Percentiles rank a stretch among this genome's conserved stretches.
Evolutionary conservation across 2,888 invertebrate species (phyloP).

Genomic region (Anoplius nigerrimus): DNA sequence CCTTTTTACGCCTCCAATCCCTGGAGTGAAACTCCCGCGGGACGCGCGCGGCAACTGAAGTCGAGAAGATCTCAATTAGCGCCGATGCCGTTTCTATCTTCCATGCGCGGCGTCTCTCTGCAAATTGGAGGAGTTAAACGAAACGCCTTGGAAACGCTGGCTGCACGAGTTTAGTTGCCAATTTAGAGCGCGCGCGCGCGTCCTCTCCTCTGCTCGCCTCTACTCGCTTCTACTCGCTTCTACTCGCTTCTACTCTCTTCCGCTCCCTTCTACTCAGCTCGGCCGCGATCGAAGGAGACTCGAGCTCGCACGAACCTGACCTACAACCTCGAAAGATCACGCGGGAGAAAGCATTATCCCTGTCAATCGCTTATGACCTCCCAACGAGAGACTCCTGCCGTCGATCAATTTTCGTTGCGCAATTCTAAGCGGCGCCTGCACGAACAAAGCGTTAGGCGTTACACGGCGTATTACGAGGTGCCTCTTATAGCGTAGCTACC

Average conservation of each 20-base stretch:
- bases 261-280: background rate
- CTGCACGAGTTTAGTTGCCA: conserved; percentile 1
- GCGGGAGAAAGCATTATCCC: background rate
- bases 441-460: too few relatives aligned
- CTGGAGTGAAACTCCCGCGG: conserved; percentile 11
- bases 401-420: too few relatives aligned
- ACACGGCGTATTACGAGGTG: too few relatives aligned
- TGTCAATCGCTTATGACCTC: too few relatives aligned
- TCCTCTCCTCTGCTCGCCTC: background rate
- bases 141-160: conserved; percentile 13
- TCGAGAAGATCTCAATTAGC: conserved; percentile 24
- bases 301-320: background rate
- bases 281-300: background rate
- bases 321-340: background rate
- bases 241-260: too few relatives aligned
- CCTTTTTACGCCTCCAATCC: conserved; percentile 18
- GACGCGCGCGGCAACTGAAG: conserved; percentile 1
- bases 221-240: too few relatives aligned
- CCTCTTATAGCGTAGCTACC: too few relatives aligned
- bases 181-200: background rate
- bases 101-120: background rate
- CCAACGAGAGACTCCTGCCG: too few relatives aligned
- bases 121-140: conserved; percentile 16
- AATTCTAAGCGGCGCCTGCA: too few relatives aligned
- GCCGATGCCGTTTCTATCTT: conserved; percentile 14